These are phyloP conservation scores for Pangasius larnaudii DNA, from an alignment of 2,797 vertebrate species.

Conservation along the genomic window DNA sequence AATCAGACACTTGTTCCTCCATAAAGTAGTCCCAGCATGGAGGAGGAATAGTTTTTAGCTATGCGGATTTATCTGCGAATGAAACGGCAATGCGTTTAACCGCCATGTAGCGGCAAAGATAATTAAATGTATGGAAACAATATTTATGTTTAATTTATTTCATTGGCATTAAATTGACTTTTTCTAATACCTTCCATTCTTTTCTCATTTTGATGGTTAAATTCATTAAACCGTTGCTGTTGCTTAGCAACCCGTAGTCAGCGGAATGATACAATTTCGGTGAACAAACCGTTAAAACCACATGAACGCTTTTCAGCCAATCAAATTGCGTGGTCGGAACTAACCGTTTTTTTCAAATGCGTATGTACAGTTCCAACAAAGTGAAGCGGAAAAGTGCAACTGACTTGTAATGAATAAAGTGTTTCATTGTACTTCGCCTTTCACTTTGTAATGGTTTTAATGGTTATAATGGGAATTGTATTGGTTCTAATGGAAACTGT, in stretches of 20 bases:
- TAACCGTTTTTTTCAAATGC: not conserved
- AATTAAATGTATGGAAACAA: too few relatives aligned
- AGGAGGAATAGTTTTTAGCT: not conserved
- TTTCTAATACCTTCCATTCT: not conserved
- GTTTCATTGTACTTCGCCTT: too few relatives aligned
- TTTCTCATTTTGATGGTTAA: not conserved
- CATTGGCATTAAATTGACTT: not conserved
- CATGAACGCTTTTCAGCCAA: not conserved
- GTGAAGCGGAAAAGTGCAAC: not conserved
- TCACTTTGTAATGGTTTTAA: too few relatives aligned
- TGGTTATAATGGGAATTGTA: too few relatives aligned
- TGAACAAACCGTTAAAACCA: not conserved
- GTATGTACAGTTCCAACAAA: not conserved
- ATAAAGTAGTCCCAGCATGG: not conserved
- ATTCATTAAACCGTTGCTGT: not conserved
- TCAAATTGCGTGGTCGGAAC: not conserved
- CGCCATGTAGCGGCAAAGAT: constrained; percentile 1
- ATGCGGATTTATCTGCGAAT: not conserved
- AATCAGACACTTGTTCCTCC: not conserved
- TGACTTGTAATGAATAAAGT: too few relatives aligned
- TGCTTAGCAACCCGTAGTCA: not conserved
- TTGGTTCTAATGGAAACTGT: too few relatives aligned
- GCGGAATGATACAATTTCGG: not conserved
- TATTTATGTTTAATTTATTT: not conserved
- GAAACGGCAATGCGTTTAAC: not conserved